Percentiles rank a stretch among this genome's conserved stretches.
Conservation (phyloP, 1,140 invertebrate species). For the Adoxophyes honmai region DNA sequence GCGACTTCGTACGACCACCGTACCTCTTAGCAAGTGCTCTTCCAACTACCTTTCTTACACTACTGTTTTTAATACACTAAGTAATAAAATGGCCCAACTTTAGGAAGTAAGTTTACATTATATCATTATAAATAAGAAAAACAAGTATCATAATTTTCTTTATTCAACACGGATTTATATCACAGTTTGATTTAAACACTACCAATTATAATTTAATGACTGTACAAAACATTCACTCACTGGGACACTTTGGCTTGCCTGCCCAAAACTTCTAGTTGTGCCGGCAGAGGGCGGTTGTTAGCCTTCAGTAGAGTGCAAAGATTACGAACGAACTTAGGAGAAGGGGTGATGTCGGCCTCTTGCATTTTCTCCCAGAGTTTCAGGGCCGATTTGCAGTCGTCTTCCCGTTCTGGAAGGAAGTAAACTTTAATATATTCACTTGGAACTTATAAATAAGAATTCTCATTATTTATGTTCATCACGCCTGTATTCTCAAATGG, state of each 20-base stretch:
- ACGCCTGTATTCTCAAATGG: too few relatives aligned
- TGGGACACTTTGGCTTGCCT: conserved; percentile 27
- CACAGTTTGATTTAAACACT: too few relatives aligned
- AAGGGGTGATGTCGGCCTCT: conserved; percentile 54
- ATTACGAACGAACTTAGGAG: conserved; percentile 53
- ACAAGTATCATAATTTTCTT: conserved; percentile 19
- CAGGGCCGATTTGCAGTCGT: conserved; percentile 59
- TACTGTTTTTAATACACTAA: too few relatives aligned
- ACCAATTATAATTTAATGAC: too few relatives aligned
- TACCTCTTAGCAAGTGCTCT: too few relatives aligned
- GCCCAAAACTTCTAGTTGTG: conserved; percentile 40
- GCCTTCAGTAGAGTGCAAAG: conserved; percentile 52
- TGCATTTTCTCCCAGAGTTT: conserved; percentile 68
- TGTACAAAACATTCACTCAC: background rate
- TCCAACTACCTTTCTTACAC: too few relatives aligned
- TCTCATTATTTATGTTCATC: too few relatives aligned
- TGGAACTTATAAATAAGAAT: too few relatives aligned
- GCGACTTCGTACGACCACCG: too few relatives aligned
- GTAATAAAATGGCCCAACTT: too few relatives aligned
- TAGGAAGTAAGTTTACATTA: too few relatives aligned
- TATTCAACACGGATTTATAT: conserved; percentile 17
- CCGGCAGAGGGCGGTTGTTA: conserved; percentile 52
- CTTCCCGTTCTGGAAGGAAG: conserved; percentile 64
- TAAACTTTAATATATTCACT: background rate
- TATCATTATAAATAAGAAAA: too few relatives aligned